These are phyloP conservation scores for Myotis findleyi DNA, from an alignment of 2,797 vertebrate species.

Conservation along the genomic window DNA sequence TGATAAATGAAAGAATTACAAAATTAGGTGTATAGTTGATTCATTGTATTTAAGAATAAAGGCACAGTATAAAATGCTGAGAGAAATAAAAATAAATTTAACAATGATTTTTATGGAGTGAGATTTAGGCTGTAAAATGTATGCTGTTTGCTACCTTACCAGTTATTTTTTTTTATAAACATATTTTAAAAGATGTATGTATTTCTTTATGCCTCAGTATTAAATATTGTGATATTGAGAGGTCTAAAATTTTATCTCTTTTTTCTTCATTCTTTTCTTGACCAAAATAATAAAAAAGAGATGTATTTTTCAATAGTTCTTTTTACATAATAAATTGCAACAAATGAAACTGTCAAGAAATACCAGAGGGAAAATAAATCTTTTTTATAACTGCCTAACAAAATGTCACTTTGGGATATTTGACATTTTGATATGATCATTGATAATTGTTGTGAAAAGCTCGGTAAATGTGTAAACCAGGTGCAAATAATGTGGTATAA, in stretches of 20 bases:
- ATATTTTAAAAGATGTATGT: background rate
- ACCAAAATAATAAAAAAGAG: background rate
- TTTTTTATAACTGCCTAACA: constrained; percentile 39
- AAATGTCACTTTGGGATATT: constrained; percentile 58
- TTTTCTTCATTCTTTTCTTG: background rate
- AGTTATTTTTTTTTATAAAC: background rate
- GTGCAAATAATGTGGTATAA: constrained; percentile 83
- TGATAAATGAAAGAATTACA: constrained; percentile 4
- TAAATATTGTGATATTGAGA: background rate
- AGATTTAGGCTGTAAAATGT: background rate
- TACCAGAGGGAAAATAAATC: constrained; percentile 25
- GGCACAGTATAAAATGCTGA: background rate
- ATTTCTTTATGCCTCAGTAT: background rate
- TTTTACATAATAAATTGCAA: constrained; percentile 29
- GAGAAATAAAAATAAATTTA: background rate
- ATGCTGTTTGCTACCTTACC: background rate
- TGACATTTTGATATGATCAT: constrained; percentile 78
- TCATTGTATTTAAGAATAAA: background rate
- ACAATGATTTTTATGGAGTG: background rate
- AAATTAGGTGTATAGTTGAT: background rate
- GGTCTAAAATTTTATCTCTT: background rate
- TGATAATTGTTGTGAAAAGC: constrained; percentile 79
- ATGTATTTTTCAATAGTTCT: background rate
- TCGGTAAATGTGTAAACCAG: constrained; percentile 81
- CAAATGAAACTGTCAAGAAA: constrained; percentile 69